Base-by-base conservation (phyloP, 30 jellyfish, hydroid and myxozoan species). In the Clytia hemisphaerica region DNA sequence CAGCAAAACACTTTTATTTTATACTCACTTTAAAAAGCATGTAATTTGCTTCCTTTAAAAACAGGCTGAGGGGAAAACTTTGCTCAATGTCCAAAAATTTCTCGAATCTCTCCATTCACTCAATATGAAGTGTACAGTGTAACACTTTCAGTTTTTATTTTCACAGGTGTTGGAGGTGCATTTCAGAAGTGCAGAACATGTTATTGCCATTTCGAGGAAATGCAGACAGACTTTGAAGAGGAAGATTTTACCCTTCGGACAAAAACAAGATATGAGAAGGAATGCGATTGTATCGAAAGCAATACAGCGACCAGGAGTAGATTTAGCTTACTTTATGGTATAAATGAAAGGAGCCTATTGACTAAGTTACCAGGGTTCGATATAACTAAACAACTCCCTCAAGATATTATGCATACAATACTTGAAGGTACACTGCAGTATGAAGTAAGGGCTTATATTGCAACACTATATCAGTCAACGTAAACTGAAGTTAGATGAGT, bases 141-240 rank as follows among this genome's bases (percentile, higher is more conserved):
- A n/a, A n/a, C n/a, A n/a, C n/a, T n/a, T n/a, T n/a, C n/a, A n/a
- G n/a, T n/a, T n/a, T n/a, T n/a, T n/a, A n/a, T 46, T 31, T 46
- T 46, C 24, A 31, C 30, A 25, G 77, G 66, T 5, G 77, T 63
- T 63, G 77, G 77, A 38, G 21, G 36, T 24, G 36, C 77, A 15
- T 63, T 63, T 38, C 77, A 63, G 77, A 38, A 63, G 21, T 63
- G 77, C 77, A 35, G 77, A 38, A 33, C 21, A 12, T 63, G 77
- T 27, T 63, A 33, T 38, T 63, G 77, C 66, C 24, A 15, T 33
- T 35, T 38, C 19, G 66, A 63, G 37, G 35, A 28, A 6, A 35
- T 63, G 77, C 77, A 63, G 66, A 27, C 57, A 63, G 25, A 63
- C 9, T 63, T 67, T 26, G 4, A 16, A 25, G 80, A 67, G 5